These are phyloP conservation scores for Gulo gulo DNA, from an alignment of 2,113 vertebrate genomes.

Conservation along the genomic window DNA sequence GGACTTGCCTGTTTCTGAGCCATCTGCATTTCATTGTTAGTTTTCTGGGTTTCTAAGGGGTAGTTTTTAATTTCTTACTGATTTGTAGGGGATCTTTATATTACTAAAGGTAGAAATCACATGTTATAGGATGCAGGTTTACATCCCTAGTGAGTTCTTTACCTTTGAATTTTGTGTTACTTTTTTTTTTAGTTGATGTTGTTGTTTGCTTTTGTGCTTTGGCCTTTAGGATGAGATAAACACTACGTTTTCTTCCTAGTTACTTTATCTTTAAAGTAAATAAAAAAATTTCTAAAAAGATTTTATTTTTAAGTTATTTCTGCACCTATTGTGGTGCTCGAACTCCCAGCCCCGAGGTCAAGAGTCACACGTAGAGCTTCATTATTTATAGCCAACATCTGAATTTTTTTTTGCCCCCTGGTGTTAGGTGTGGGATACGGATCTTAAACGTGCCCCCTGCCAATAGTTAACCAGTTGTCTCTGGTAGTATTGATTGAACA, in stretches of 20 bases:
- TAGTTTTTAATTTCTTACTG: background rate
- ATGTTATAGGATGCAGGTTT: background rate
- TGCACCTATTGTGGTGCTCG: background rate
- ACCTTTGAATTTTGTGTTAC: background rate
- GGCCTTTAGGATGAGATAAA: background rate
- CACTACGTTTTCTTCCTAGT: background rate
- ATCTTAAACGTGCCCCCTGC: background rate
- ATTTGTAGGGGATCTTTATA: background rate
- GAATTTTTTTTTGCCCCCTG: background rate
- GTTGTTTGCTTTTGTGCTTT: background rate
- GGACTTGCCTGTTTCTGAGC: background rate
- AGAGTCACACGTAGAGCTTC: background rate
- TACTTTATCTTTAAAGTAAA: background rate
- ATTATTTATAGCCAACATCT: background rate
- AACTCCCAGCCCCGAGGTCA: background rate
- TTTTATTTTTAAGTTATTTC: background rate
- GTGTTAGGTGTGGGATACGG: background rate
- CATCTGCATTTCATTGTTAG: background rate
- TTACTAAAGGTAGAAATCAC: conserved; percentile 1
- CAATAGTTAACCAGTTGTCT: background rate
- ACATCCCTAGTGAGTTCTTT: background rate
- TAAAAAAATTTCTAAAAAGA: background rate
- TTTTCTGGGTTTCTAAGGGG: background rate
- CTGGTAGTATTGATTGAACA: background rate
- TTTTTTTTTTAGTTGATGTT: background rate